Base-by-base conservation (phyloP, 1,140 invertebrate genomes). In the Asbolus verrucosus region DNA sequence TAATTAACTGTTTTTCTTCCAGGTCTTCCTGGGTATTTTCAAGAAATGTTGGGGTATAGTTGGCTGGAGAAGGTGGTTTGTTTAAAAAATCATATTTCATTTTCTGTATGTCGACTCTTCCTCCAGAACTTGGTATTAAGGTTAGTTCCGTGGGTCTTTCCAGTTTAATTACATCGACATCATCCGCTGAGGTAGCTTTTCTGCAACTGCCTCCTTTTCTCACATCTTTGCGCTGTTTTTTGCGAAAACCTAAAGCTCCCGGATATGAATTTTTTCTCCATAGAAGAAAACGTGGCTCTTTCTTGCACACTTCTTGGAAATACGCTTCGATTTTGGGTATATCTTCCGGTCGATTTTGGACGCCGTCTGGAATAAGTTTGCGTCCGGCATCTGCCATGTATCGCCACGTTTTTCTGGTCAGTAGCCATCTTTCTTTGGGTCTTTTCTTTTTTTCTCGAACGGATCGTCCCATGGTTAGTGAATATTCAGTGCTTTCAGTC, bases 321-420 rank as follows among this genome's bases (percentile, higher is more conserved):
- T 94, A 91, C 9, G 91, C 89, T 78, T 94, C 92, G 46, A 94
- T 89, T 69, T 89, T 88, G 0, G 90, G 89, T 18, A 94, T 85
- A 75, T 93, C 92, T 75, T 93, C 91, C 0, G 85, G 75, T 2
- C 87, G 83, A 81, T 91, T 89, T 75, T 87, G 86, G 0, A 85
- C 85, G 1, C 89, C 89, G 50, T 94, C 93, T 0, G 93, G 92
- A 33, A 95, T 90, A 8, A 95, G 84, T 75, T 90, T 90, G 36
- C 92, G 87, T n/a, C 93, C 93, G 6, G 93, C 92, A 75, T 95
- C 93, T 0, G 92, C 88, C 93, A 95, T 95, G 79, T 94, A 94
- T 67, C 92, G 85, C 93, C 93, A 95, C 13, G 93, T 94, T 82
- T 95, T 95, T 18, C 93, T 83, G 2, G 93, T 94, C 14, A 94